A percentile compares a stretch with the other conserved stretches of the same genome.
phyloP scores from a whole-genome alignment of 2,888 invertebrate genomes.

The Gymnosoma rotundatum region DNA sequence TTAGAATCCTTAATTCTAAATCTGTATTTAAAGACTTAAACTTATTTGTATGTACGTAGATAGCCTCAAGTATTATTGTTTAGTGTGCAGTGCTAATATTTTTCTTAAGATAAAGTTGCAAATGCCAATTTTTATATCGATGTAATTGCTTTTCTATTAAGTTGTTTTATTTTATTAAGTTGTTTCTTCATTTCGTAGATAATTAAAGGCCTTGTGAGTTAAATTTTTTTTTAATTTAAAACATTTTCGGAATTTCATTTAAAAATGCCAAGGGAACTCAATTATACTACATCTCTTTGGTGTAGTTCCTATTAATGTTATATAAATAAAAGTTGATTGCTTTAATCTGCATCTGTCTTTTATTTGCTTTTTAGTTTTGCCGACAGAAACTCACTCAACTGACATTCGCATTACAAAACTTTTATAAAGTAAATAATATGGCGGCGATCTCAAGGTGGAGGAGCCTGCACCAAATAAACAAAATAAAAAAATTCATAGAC shows the following conservation, averaged over 20 bases:
- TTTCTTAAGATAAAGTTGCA: constrained; percentile 52
- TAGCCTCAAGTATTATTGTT: constrained; percentile 34
- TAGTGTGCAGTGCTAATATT: constrained; percentile 16
- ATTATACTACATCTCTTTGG: constrained; percentile 39
- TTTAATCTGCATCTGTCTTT: constrained; percentile 62
- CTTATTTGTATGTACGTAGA: constrained; percentile 6
- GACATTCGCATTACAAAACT: constrained; percentile 52
- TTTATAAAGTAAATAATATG: constrained; percentile 62
- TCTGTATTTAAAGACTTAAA: constrained; percentile 10
- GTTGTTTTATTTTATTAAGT: background rate
- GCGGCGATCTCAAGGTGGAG: constrained; percentile 41
- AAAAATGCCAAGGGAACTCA: constrained; percentile 31
- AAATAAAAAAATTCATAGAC: constrained; percentile 42
- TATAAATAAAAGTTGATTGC: constrained; percentile 51
- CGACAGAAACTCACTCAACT: constrained; percentile 50
- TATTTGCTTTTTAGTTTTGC: constrained; percentile 27
- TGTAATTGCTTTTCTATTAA: constrained; percentile 40
- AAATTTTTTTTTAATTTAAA: constrained; percentile 53
- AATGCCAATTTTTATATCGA: constrained; percentile 57
- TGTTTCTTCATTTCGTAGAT: constrained; percentile 22
- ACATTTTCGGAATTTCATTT: constrained; percentile 23
- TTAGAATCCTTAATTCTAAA: background rate
- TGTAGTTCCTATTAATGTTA: background rate
- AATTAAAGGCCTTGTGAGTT: constrained; percentile 60
- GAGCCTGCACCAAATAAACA: constrained; percentile 42